Evolutionary conservation across 1,140 invertebrate species (phyloP).

Genomic region (Phortica variegata): DNA sequence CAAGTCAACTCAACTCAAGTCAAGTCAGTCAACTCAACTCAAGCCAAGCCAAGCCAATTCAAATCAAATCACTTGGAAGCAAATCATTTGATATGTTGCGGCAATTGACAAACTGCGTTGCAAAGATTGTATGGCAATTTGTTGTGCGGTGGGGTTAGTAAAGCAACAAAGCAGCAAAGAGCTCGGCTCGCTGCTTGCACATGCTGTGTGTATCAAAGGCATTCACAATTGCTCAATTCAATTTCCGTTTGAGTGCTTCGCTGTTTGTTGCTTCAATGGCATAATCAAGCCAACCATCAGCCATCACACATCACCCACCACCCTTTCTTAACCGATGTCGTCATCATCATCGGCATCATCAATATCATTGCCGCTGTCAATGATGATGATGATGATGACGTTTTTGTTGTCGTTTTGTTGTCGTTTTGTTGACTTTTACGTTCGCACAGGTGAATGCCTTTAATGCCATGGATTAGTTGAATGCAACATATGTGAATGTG

Average conservation of each 20-base stretch:
- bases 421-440: constrained; percentile 16
- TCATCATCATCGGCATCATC: too few relatives aligned
- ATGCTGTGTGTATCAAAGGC: not conserved
- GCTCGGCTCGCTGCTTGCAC: too few relatives aligned
- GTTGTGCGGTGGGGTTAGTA: not conserved
- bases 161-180: too few relatives aligned
- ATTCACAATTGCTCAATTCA: constrained; percentile 53
- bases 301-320: too few relatives aligned
- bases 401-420: too few relatives aligned
- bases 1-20: too few relatives aligned
- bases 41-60: constrained; percentile 39
- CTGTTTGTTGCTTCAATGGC: constrained; percentile 31
- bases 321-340: too few relatives aligned
- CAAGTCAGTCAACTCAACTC: too few relatives aligned
- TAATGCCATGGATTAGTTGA: constrained; percentile 38
- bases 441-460: constrained; percentile 45
- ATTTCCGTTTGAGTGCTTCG: constrained; percentile 50
- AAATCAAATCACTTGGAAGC: constrained; percentile 55
- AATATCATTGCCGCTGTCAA: too few relatives aligned
- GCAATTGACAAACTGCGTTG: constrained; percentile 31
- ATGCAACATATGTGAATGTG: constrained; percentile 25
- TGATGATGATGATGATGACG: too few relatives aligned
- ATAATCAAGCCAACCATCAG: too few relatives aligned
- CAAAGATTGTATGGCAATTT: not conserved
- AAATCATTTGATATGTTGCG: constrained; percentile 51